A percentile compares a stretch with the other conserved stretches of the same genome.
These are phyloP conservation scores for Syritta pipiens DNA, from an alignment of 2,888 invertebrate species.

Conservation along the genomic window DNA sequence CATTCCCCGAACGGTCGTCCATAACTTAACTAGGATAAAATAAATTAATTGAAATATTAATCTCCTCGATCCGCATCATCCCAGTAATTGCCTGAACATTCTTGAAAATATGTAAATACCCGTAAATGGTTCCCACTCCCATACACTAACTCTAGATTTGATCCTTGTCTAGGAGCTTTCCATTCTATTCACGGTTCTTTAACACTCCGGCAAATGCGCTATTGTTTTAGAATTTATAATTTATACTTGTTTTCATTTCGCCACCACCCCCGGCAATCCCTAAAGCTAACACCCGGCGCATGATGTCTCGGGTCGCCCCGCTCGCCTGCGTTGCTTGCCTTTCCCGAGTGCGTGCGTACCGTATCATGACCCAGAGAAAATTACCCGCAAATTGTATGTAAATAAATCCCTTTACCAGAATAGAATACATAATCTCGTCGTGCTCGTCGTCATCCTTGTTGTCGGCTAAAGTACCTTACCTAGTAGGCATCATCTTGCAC, in stretches of 20 bases:
- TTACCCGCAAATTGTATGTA: constrained; percentile 58
- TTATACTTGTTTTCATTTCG: constrained; percentile 32
- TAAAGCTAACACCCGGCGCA: background rate
- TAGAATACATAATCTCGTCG: constrained; percentile 44
- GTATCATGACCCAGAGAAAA: constrained; percentile 30
- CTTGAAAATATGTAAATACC: constrained; percentile 23
- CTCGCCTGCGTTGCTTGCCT: background rate
- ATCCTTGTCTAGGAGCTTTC: constrained; percentile 23
- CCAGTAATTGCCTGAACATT: constrained; percentile 20
- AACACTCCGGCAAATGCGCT: constrained; percentile 42
- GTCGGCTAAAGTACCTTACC: constrained; percentile 4
- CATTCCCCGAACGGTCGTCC: background rate
- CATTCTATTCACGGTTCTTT: constrained; percentile 38
- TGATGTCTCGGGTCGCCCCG: constrained; percentile 10
- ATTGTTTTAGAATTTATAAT: constrained; percentile 45
- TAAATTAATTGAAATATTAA: constrained; percentile 44
- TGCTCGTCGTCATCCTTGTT: constrained; percentile 15
- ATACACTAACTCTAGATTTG: background rate
- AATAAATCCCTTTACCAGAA: constrained; percentile 43
- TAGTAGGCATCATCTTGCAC: background rate
- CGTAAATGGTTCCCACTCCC: background rate
- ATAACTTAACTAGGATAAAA: constrained; percentile 4
- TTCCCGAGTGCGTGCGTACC: constrained; percentile 31
- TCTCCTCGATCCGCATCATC: constrained; percentile 2
- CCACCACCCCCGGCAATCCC: background rate